Evolutionary conservation across 2,888 invertebrate species (phyloP).

Genomic region (Lamproptera curius): DNA sequence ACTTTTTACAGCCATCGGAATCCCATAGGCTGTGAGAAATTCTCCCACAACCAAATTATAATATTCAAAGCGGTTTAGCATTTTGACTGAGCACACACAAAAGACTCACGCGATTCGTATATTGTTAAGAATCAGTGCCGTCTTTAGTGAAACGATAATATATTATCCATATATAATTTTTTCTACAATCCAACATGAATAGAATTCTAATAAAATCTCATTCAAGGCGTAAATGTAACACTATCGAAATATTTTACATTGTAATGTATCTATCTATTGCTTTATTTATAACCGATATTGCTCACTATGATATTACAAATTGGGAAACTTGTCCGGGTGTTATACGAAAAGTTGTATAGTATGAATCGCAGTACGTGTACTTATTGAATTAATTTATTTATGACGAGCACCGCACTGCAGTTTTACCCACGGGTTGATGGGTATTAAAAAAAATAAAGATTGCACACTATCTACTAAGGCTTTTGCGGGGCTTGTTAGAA

Average conservation of each 20-base stretch:
- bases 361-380: too few relatives aligned
- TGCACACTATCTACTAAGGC: too few relatives aligned
- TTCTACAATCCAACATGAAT: slow-evolving; percentile 46
- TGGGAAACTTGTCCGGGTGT: slow-evolving; percentile 8
- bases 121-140: slow-evolving; percentile 45
- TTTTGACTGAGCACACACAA: slow-evolving; percentile 34
- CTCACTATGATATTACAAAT: slow-evolving; percentile 8
- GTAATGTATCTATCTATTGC: slow-evolving; percentile 8
- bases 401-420: too few relatives aligned
- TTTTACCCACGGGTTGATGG: too few relatives aligned
- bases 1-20: background rate
- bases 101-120: slow-evolving; percentile 48
- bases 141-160: slow-evolving; percentile 39
- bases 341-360: too few relatives aligned
- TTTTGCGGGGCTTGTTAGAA: too few relatives aligned
- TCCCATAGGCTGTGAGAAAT: slow-evolving; percentile 14
- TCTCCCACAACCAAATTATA: slow-evolving; percentile 23
- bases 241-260: slow-evolving; percentile 18
- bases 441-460: too few relatives aligned
- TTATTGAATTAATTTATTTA: too few relatives aligned
- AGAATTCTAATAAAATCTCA: slow-evolving; percentile 37
- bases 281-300: too few relatives aligned
- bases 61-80: slow-evolving; percentile 46
- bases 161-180: slow-evolving; percentile 46
- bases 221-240: slow-evolving; percentile 26